Evolutionary conservation across 2,797 vertebrate species (phyloP), one percentile per base, ranked within the genome.

Genomic region (Sylvilagus floridanus): DNA sequence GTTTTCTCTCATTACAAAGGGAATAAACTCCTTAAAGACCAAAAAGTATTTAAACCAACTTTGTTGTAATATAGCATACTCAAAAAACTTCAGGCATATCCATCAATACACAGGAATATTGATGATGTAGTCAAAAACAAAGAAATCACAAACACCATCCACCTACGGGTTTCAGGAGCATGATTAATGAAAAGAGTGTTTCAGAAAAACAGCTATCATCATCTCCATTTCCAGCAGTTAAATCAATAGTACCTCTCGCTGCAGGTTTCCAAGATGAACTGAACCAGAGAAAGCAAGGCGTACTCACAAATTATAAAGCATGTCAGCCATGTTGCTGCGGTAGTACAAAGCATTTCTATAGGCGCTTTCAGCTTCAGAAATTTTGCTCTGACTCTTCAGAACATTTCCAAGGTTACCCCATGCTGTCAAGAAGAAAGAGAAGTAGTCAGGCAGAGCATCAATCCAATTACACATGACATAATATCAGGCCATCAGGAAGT

Each of bases 281-380:
- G 93, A 95, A 60, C 19, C 63, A 95, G 90, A 93, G 81, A 95
- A 96, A 96, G 54, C 66, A 28, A 87, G 1, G 94, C 93, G 98
- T 98, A 99, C 99, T 99, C 98, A 99, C 99, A 99, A 98, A 98
- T 99, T 99, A 97, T 99, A 99, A 97, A 99, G 99, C 99, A 99
- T 99, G 98, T 99, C 99, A 5, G 99, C 99, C 99, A 99, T 99
- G 98, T 99, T 99, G 98, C 99, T 99, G 94, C 99, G 99, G 97
- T 99, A 99, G 98, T 99, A 99, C 96, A 99, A 99, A 96, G 99
- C 99, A 91, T 99, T 99, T 97, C 99, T 99, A 97, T 99, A 99
- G 50, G 99, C 99, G 96, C 97, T 98, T 97, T 99, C 99, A 35
- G 99, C 99, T 98, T 99, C 99, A 62, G 98, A 98, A 98, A 99